Percentiles rank a stretch among this genome's conserved stretches.
Conservation (phyloP, 1,140 invertebrate species). For the Monochamus saltuarius region DNA sequence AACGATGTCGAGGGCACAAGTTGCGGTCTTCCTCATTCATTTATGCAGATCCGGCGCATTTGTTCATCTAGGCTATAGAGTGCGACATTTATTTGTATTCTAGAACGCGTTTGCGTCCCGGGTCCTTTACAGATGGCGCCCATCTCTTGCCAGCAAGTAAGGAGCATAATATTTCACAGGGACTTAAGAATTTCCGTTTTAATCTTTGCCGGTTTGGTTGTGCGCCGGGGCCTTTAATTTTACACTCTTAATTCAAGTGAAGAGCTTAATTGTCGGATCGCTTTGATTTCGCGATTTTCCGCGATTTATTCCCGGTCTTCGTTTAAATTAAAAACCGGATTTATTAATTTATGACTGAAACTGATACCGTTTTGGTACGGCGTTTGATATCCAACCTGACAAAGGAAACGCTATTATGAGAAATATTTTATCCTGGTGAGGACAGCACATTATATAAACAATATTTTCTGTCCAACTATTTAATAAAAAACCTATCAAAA, state of each 20-base stretch:
- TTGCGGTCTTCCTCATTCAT: slow-evolving; percentile 1
- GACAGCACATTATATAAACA: too few species aligned
- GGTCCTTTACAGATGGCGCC: slow-evolving; percentile 5
- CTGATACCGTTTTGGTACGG: too few species aligned
- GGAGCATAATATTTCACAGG: slow-evolving; percentile 22
- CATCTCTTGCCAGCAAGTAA: slow-evolving; percentile 21
- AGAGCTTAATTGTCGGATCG: background rate
- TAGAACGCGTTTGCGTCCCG: slow-evolving; percentile 5
- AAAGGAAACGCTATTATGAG: too few species aligned
- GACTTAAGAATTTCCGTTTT: slow-evolving; percentile 28
- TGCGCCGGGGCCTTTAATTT: slow-evolving; percentile 19
- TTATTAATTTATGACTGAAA: too few species aligned
- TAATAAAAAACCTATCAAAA: too few species aligned
- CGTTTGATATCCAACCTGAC: too few species aligned
- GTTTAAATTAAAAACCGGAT: too few species aligned
- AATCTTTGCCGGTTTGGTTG: slow-evolving; percentile 21
- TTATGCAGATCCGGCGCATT: slow-evolving; percentile 14
- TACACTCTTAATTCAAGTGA: slow-evolving; percentile 17
- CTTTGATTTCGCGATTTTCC: slow-evolving; percentile 14
- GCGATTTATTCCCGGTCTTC: background rate
- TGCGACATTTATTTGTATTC: slow-evolving; percentile 26
- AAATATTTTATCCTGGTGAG: too few species aligned
- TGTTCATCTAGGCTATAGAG: slow-evolving; percentile 15
- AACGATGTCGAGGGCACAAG: too few species aligned
- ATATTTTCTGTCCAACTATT: too few species aligned